Conservation (phyloP, 2,888 invertebrate species). For the Stratiomys singularior region DNA sequence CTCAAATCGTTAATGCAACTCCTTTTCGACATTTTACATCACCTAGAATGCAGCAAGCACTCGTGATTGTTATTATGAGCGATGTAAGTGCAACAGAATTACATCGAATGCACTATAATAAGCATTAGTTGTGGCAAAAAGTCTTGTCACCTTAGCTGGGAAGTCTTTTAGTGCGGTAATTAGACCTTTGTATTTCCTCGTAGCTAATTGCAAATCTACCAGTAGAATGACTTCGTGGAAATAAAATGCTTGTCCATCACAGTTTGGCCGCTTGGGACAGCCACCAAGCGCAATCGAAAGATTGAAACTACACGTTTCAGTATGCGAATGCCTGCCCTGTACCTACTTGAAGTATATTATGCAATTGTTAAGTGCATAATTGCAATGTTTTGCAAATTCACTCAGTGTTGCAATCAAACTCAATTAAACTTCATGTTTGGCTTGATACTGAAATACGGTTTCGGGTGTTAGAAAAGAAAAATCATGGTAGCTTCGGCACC, state of each 20-base stretch:
- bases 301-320: background rate
- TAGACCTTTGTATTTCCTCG: conserved; percentile 24
- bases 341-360: too few species aligned
- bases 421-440: background rate
- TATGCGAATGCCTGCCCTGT: too few species aligned
- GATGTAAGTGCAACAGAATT: conserved; percentile 11
- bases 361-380: conserved; percentile 1
- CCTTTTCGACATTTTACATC: conserved; percentile 6
- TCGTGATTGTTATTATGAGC: conserved; percentile 17
- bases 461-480: background rate
- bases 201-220: conserved; percentile 21
- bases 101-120: background rate
- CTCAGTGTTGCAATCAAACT: background rate
- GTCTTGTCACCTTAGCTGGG: background rate
- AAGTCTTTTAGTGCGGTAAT: conserved; percentile 36
- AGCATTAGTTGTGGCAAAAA: conserved; percentile 1
- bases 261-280: background rate
- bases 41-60: conserved; percentile 9
- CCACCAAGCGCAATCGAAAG: background rate
- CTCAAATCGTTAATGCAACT: background rate
- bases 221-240: conserved; percentile 3
- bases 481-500: too few species aligned
- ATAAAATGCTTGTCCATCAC: background rate
- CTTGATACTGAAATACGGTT: background rate
- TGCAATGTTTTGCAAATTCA: conserved; percentile 13